Evolutionary conservation across 2,797 vertebrate genomes (phyloP).

Genomic region (Gymnopithys bicolor): DNA sequence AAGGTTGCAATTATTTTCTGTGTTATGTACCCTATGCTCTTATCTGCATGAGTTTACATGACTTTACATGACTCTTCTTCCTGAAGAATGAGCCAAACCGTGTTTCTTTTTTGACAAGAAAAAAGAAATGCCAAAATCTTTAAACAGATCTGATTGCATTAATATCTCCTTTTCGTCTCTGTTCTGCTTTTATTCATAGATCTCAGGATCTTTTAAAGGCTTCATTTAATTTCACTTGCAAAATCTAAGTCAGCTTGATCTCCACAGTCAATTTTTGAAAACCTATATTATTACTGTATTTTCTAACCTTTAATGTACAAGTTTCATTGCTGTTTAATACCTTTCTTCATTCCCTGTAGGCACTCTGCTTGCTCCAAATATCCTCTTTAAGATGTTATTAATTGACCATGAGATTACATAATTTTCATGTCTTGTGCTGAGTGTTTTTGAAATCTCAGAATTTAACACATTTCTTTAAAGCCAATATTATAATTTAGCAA

Average conservation of each 20-base stretch:
- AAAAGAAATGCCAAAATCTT: neutral
- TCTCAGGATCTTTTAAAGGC: neutral
- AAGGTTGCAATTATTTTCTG: neutral
- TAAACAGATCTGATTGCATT: neutral
- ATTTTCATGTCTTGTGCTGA: conserved; percentile 10
- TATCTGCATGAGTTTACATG: neutral
- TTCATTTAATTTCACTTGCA: neutral
- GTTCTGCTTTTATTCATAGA: neutral
- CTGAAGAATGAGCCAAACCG: neutral
- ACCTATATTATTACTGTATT: neutral
- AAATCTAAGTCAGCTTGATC: neutral
- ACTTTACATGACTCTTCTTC: neutral
- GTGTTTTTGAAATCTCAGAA: conserved; percentile 26
- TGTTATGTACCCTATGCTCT: neutral
- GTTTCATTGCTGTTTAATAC: neutral
- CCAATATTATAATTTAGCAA: conserved; percentile 24
- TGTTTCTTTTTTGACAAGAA: neutral
- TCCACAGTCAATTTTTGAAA: neutral
- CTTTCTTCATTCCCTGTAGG: neutral
- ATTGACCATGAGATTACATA: conserved; percentile 2
- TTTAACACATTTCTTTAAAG: conserved; percentile 54
- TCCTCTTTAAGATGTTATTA: neutral
- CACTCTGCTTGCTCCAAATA: neutral
- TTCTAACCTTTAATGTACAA: neutral
- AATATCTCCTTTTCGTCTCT: neutral